Base-by-base conservation (phyloP, 1,140 invertebrate genomes). In the Spodoptera litura region DNA sequence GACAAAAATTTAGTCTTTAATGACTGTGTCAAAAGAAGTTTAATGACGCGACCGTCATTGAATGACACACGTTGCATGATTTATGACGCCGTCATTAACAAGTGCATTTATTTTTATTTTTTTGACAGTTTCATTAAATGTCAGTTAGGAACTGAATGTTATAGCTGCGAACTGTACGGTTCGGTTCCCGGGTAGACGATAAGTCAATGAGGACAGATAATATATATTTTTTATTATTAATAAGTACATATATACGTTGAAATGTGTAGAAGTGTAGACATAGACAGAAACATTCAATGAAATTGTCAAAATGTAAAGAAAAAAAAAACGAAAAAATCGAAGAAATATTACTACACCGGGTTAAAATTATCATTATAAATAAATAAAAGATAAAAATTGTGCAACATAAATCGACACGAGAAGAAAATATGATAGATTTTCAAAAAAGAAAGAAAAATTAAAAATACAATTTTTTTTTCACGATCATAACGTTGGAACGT, bases 401-500 rank as follows among this genome's bases (percentile, higher is more conserved):
- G 72, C 72, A 75, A 75, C 61, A 27, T 25, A 75, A 72, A 77
- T 56, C 74, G 31, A 20, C 31, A 31, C 61, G 31, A 77, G 44
- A 31, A 49, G 27, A 56, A 44, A 44, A 44, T 44, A 8, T 44
- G 9, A 44, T 8, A 44, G 38, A 44, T 44, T 44, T 44, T 44
- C 38, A 1, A 44, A 8, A 44, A 44, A 44, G 38, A 44, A 6
- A 44, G 38, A 44, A 6, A 44, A 44, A 44, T 9, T 9, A 66
- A 55, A 77, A 76, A 56, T 44, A 56, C 51, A 55, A 27, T 27
- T 27, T 20, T 62, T 62, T 52, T 52, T 31, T 53, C 27, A 82
- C 52, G 52, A 38, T 59, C 78, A 77, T 91, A 92, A 90, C 90
- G 88, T 83, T 88, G 82, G 83, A 88, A 87, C 78, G 80, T 78